These are phyloP conservation scores for Tetropium fuscum DNA, from an alignment of 2,888 invertebrate species.

Conservation along the genomic window DNA sequence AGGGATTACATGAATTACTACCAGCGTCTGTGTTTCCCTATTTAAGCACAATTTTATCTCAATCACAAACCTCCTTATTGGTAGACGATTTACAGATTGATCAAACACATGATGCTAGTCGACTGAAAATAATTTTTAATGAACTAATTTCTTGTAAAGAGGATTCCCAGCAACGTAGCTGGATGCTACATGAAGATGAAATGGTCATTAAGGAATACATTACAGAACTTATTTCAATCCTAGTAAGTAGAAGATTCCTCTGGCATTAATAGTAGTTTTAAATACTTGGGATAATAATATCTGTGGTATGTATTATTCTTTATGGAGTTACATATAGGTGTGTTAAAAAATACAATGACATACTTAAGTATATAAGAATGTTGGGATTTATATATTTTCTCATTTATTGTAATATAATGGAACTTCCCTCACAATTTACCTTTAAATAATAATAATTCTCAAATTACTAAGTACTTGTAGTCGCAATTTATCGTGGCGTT, in stretches of 20 bases:
- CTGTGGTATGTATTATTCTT: too few species aligned
- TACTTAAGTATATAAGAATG: too few species aligned
- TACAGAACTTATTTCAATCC: constrained; percentile 83
- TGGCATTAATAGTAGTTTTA: background rate
- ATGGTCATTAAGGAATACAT: constrained; percentile 88
- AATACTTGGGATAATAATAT: too few species aligned
- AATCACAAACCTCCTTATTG: constrained; percentile 72
- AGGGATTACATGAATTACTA: constrained; percentile 69
- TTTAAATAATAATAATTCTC: too few species aligned
- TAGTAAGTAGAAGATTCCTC: constrained; percentile 74
- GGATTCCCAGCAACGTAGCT: constrained; percentile 94
- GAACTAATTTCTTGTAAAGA: constrained; percentile 91
- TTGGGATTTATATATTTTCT: too few species aligned
- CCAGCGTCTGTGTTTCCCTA: constrained; percentile 73
- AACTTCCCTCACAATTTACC: too few species aligned
- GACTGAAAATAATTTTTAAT: constrained; percentile 85
- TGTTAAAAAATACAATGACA: too few species aligned
- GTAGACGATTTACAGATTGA: constrained; percentile 76
- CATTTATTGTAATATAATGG: too few species aligned
- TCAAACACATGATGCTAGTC: constrained; percentile 85
- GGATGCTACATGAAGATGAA: constrained; percentile 96
- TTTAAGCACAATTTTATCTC: constrained; percentile 69
- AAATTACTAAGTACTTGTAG: too few species aligned
- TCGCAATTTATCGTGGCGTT: too few species aligned
- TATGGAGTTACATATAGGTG: too few species aligned